Evolutionary conservation across 2,113 vertebrate genomes (phyloP).

Genomic region (Pseudopodoces humilis): DNA sequence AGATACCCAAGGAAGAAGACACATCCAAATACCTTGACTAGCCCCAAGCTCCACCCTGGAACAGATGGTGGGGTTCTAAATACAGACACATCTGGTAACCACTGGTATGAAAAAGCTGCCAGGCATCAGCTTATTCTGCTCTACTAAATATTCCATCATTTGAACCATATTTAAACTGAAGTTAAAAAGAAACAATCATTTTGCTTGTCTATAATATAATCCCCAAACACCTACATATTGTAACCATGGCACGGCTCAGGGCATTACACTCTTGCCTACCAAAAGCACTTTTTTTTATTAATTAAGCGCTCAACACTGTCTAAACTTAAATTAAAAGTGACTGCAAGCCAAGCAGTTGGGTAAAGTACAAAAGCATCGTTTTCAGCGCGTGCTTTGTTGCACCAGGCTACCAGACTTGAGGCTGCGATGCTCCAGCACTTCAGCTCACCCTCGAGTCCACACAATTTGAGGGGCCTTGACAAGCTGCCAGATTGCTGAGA

Average conservation of each 20-base stretch:
- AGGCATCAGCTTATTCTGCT: slow-evolving; percentile 3
- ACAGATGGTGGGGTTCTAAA: slow-evolving; percentile 34
- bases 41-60: slow-evolving; percentile 21
- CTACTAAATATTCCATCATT: slow-evolving; percentile 28
- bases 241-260: neutral
- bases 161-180: neutral
- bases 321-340: slow-evolving; percentile 19
- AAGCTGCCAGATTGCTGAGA: neutral
- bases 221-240: neutral
- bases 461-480: neutral
- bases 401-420: neutral
- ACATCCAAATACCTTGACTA: slow-evolving; percentile 2
- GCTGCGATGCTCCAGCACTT: neutral
- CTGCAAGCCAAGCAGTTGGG: neutral
- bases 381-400: neutral
- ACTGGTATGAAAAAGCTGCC: slow-evolving; percentile 32
- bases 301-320: slow-evolving; percentile 3
- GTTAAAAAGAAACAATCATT: neutral
- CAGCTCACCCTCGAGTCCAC: neutral
- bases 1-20: slow-evolving; percentile 9
- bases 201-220: neutral
- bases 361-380: neutral
- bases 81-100: slow-evolving; percentile 40
- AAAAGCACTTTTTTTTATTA: neutral
- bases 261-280: neutral